Conservation (phyloP, 1,140 invertebrate genomes). For the Papilio polyxenes region DNA sequence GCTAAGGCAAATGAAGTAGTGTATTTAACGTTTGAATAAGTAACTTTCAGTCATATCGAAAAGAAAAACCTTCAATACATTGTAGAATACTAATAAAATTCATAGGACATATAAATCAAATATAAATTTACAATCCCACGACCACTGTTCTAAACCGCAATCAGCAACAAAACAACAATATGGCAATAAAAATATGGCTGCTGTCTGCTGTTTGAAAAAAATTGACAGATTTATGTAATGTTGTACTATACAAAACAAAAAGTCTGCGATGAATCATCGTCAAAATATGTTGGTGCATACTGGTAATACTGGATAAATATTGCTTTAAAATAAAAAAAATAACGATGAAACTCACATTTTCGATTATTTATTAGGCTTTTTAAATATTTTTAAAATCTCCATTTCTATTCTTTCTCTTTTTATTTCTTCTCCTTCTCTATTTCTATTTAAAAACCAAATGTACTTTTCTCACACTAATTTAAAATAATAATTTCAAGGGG, state of each 20-base stretch:
- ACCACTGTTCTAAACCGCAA: constrained; percentile 40
- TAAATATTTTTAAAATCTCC: no score
- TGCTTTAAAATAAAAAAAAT: background rate
- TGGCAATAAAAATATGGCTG: constrained; percentile 40
- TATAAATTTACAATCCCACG: constrained; percentile 43
- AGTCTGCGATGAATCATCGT: constrained; percentile 14
- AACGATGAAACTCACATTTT: no score
- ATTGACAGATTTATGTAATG: constrained; percentile 36
- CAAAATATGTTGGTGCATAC: background rate
- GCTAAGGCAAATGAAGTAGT: constrained; percentile 23
- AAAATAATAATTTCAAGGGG: no score
- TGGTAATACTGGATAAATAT: constrained; percentile 14
- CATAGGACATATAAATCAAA: constrained; percentile 41
- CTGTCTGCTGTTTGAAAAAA: constrained; percentile 28
- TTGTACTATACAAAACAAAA: constrained; percentile 20
- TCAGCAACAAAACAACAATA: constrained; percentile 46
- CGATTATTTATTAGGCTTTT: no score
- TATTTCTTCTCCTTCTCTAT: no score
- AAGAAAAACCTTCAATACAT: constrained; percentile 28
- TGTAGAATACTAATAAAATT: constrained; percentile 29
- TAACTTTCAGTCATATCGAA: constrained; percentile 30
- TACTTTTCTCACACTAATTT: no score
- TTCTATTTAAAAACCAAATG: no score
- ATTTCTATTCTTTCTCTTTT: no score
- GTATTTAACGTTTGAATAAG: constrained; percentile 6